Percentiles rank a stretch among this genome's conserved stretches.
Evolutionary conservation across 2,888 invertebrate species (phyloP).

Genomic region (Caenorhabditis sulstoni): DNA sequence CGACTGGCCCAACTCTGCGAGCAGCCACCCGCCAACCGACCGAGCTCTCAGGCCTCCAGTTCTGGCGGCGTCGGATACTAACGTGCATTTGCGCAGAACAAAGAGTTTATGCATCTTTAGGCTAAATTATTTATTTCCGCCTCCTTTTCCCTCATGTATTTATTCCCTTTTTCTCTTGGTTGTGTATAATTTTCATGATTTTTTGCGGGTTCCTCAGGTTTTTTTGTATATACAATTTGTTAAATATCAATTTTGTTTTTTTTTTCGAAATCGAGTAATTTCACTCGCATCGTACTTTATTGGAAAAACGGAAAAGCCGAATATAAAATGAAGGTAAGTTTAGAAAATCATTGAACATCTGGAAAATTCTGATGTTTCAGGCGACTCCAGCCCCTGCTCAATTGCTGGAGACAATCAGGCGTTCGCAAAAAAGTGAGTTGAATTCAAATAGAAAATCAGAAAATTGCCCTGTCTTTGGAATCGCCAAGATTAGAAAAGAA

Average conservation of each 20-base stretch:
- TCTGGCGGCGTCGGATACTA: constrained; percentile 39
- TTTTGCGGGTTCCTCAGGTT: constrained; percentile 7
- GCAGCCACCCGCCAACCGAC: constrained; percentile 36
- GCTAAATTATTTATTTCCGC: constrained; percentile 20
- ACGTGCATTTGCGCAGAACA: background rate
- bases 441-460: too few relatives aligned
- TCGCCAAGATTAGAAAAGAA: too few relatives aligned
- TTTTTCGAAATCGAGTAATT: background rate
- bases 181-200: constrained; percentile 4
- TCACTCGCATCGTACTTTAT: constrained; percentile 6
- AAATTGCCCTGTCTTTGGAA: too few relatives aligned
- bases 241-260: background rate
- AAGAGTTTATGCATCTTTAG: too few relatives aligned
- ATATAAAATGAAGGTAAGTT: background rate
- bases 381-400: too few relatives aligned
- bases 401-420: too few relatives aligned
- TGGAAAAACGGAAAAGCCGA: background rate
- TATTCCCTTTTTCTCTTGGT: constrained; percentile 3
- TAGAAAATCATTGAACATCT: too few relatives aligned
- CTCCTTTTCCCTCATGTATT: too few relatives aligned
- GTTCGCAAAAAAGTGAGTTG: too few relatives aligned
- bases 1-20: constrained; percentile 83
- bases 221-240: background rate
- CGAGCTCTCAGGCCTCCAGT: constrained; percentile 51
- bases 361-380: too few relatives aligned